Conservation (phyloP, 2,113 vertebrate genomes). For the Ptyas mucosa region DNA sequence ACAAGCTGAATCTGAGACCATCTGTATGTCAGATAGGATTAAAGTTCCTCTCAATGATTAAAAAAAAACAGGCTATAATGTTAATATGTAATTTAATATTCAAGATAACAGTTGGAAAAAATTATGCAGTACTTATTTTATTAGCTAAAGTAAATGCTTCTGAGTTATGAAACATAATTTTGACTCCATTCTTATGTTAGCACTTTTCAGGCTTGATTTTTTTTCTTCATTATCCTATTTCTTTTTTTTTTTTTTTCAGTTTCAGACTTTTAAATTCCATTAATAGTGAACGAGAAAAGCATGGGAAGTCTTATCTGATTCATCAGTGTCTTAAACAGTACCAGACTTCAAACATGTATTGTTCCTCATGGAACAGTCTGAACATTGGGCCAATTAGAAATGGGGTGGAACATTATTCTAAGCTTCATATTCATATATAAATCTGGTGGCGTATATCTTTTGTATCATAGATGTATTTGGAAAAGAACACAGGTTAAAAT, state of each 20-base stretch:
- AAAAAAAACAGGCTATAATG: neutral
- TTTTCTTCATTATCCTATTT: conserved; percentile 6
- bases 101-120: neutral
- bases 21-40: neutral
- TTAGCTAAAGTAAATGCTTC: neutral
- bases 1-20: neutral
- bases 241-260: neutral
- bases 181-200: neutral
- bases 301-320: neutral
- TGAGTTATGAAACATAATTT: neutral
- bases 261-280: conserved; percentile 5
- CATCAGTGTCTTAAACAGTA: neutral
- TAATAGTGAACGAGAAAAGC: neutral
- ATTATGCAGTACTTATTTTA: neutral
- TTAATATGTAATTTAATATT: neutral
- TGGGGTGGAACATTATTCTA: neutral
- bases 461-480: neutral
- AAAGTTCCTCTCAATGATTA: neutral
- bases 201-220: conserved; percentile 4
- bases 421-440: neutral
- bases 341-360: neutral
- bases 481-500: conserved; percentile 10
- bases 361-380: neutral
- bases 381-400: conserved; percentile 18
- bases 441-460: neutral